These are phyloP conservation scores for Catalaphyllia jardinei DNA, from an alignment of 64 coral and sea anemone species.

Conservation along the genomic window DNA sequence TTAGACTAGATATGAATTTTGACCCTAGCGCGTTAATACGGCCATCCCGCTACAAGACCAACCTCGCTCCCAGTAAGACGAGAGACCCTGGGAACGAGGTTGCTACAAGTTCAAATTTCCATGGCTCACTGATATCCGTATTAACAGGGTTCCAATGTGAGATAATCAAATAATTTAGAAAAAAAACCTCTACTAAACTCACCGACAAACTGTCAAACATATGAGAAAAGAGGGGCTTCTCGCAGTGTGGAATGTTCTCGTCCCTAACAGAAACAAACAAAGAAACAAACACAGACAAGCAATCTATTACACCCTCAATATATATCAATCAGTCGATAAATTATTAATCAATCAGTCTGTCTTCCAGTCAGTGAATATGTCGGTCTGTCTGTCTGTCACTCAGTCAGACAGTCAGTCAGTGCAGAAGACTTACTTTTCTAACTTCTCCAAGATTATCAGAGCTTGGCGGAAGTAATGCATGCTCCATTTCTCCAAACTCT, in stretches of 20 bases:
- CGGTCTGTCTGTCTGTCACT: not conserved
- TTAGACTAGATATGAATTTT: too few species aligned
- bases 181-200: not conserved
- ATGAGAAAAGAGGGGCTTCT: slow-evolving; percentile 23
- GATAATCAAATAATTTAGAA: not conserved
- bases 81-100: too few species aligned
- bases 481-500: slow-evolving; percentile 91
- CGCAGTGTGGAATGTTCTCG: slow-evolving; percentile 21
- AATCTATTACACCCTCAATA: too few species aligned
- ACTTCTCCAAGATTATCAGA: slow-evolving; percentile 70
- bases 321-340: too few species aligned
- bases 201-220: slow-evolving; percentile 25
- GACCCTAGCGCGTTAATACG: too few species aligned
- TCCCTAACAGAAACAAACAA: not conserved
- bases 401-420: too few species aligned
- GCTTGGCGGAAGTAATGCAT: slow-evolving; percentile 84
- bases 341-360: not conserved
- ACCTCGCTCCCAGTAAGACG: too few species aligned
- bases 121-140: too few species aligned
- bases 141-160: not conserved
- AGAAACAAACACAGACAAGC: not conserved
- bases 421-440: slow-evolving; percentile 17
- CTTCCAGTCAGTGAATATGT: not conserved
- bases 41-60: too few species aligned
- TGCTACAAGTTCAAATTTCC: too few species aligned